Percentiles rank a stretch among this genome's conserved stretches.
Conservation (phyloP, 2,113 vertebrate genomes). For the Brachypodius melanocephalos region DNA sequence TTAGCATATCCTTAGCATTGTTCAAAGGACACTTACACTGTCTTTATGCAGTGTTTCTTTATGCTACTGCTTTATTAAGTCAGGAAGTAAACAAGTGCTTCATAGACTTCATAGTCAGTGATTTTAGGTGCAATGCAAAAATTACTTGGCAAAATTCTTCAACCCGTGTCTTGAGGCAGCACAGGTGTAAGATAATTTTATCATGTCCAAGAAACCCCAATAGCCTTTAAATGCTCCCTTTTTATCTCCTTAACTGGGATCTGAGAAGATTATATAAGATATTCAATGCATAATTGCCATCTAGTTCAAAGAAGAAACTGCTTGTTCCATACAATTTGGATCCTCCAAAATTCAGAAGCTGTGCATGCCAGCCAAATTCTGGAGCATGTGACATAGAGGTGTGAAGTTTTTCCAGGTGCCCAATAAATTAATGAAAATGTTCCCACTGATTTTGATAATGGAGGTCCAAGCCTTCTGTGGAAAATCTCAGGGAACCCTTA, state of each 20-base stretch:
- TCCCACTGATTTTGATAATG: neutral
- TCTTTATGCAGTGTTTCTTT: neutral
- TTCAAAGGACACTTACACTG: neutral
- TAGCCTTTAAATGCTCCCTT: neutral
- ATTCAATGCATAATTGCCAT: neutral
- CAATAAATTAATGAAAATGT: neutral
- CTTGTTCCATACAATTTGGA: neutral
- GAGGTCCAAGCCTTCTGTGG: neutral
- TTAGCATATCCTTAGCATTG: neutral
- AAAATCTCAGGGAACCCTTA: neutral
- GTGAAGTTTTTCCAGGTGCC: neutral
- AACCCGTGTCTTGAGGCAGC: neutral
- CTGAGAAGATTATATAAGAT: neutral
- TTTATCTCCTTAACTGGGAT: neutral
- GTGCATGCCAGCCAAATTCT: neutral
- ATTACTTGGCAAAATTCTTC: neutral
- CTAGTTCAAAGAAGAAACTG: neutral
- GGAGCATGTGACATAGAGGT: neutral
- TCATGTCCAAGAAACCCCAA: neutral
- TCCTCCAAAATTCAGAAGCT: neutral
- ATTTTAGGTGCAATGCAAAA: neutral
- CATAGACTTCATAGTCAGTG: neutral
- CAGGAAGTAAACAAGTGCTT: neutral
- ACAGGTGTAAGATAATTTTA: neutral
- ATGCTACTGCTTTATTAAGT: neutral